These are phyloP conservation scores for Vanacampus margaritifer DNA, from an alignment of 2,113 vertebrate species.

Conservation along the genomic window DNA sequence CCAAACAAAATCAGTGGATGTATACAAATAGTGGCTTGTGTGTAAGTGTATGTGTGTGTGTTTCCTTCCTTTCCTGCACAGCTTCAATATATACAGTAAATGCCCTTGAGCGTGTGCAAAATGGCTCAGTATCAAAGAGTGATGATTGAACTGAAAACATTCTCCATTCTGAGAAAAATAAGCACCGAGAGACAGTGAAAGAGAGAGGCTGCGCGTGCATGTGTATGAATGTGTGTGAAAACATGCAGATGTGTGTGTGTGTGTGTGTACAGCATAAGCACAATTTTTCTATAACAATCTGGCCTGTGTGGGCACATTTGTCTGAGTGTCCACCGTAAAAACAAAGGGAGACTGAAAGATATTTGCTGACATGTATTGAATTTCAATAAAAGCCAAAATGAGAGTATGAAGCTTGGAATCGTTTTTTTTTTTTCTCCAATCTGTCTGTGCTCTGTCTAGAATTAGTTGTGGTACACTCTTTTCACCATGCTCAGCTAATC, in stretches of 20 bases:
- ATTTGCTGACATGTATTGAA: slow-evolving; percentile 65
- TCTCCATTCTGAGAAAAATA: slow-evolving; percentile 44
- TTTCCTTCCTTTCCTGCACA: slow-evolving; percentile 37
- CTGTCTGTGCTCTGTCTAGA: slow-evolving; percentile 53
- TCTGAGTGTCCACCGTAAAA: slow-evolving; percentile 32
- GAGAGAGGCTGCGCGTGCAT: background rate
- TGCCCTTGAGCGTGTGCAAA: slow-evolving; percentile 62
- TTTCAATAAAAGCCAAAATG: slow-evolving; percentile 64
- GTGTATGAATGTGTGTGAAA: slow-evolving; percentile 21
- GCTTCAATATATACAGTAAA: slow-evolving; percentile 33
- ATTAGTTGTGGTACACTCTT: slow-evolving; percentile 65
- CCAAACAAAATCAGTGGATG: slow-evolving; percentile 56
- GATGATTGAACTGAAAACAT: slow-evolving; percentile 60
- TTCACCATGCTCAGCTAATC: slow-evolving; percentile 63
- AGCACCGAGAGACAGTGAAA: slow-evolving; percentile 10
- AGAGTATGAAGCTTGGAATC: slow-evolving; percentile 34
- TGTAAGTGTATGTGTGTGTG: slow-evolving; percentile 23
- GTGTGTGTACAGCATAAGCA: slow-evolving; percentile 4
- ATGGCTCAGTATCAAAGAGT: slow-evolving; percentile 66
- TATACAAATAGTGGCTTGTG: slow-evolving; percentile 4
- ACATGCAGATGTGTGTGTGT: background rate
- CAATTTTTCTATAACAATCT: slow-evolving; percentile 5
- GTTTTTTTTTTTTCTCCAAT: slow-evolving; percentile 50
- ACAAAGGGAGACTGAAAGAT: slow-evolving; percentile 41
- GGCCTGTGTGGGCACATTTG: slow-evolving; percentile 14